These are phyloP conservation scores for Caloenas nicobarica DNA, from an alignment of 2,113 vertebrate species.

Conservation along the genomic window DNA sequence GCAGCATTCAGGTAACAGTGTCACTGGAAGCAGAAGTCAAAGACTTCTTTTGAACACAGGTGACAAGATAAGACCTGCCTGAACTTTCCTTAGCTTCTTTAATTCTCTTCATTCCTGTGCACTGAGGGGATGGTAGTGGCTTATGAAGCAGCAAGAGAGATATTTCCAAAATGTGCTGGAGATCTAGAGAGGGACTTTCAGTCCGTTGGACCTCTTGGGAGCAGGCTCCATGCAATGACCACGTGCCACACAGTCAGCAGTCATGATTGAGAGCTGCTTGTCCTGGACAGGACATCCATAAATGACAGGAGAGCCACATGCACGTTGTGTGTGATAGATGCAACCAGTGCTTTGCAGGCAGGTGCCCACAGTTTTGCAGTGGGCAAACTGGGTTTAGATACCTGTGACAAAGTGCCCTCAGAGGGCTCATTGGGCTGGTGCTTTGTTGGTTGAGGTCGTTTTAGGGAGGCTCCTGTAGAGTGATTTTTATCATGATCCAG, in stretches of 20 bases:
- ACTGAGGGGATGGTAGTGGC: neutral
- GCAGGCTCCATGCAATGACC: fast-evolving
- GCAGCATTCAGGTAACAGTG: neutral
- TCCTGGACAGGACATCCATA: neutral
- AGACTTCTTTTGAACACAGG: neutral
- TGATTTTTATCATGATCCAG: neutral
- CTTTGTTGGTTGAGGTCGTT: neutral
- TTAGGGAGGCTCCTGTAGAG: neutral
- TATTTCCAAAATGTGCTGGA: neutral
- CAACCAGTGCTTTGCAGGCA: neutral
- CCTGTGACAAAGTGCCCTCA: neutral
- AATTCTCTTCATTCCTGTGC: neutral
- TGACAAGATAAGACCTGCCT: neutral
- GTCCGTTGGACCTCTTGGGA: neutral
- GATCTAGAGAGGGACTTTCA: neutral
- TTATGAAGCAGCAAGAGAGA: neutral
- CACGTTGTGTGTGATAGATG: neutral
- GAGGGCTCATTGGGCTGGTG: neutral
- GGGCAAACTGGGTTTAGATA: neutral
- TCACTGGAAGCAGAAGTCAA: neutral
- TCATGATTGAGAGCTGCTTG: neutral
- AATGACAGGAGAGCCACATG: neutral
- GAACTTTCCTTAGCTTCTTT: neutral
- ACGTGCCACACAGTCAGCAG: neutral
- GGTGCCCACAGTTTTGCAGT: neutral